phyloP scores from a whole-genome alignment of 1,140 invertebrate genomes.

The Trigoniulus corallinus region DNA sequence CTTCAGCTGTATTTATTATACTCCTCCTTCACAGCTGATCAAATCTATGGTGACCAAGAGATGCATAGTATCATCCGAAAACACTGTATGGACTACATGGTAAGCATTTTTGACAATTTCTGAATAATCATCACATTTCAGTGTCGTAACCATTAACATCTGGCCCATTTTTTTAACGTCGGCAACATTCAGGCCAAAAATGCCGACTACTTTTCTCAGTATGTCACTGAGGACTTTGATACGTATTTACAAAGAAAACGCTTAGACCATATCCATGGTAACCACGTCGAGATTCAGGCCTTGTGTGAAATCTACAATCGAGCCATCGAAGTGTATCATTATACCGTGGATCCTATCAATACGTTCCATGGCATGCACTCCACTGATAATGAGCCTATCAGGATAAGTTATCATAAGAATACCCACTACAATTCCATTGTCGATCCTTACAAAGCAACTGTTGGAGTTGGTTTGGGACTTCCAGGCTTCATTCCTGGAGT shows the following conservation, averaged over 20 bases:
- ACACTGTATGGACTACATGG: constrained; percentile 87
- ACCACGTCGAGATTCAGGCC: constrained; percentile 88
- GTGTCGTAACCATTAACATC: background rate
- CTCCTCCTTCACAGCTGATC: constrained; percentile 52
- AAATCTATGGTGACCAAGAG: constrained; percentile 84
- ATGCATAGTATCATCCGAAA: constrained; percentile 71
- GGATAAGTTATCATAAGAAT: constrained; percentile 75
- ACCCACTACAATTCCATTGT: constrained; percentile 84
- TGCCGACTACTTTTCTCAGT: constrained; percentile 79
- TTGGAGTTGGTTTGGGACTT: constrained; percentile 40
- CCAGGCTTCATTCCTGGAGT: constrained; percentile 63
- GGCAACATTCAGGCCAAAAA: constrained; percentile 57
- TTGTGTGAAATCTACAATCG: constrained; percentile 85
- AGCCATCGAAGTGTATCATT: constrained; percentile 84
- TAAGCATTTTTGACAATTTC: constrained; percentile 30
- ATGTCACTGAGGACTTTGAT: constrained; percentile 81
- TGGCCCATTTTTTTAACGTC: constrained; percentile 1
- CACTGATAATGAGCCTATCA: constrained; percentile 62
- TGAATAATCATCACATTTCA: constrained; percentile 2
- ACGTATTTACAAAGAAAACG: constrained; percentile 68
- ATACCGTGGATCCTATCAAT: constrained; percentile 72
- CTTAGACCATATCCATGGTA: constrained; percentile 65
- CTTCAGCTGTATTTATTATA: background rate
- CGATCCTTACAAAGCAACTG: constrained; percentile 55
- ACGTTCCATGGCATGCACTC: constrained; percentile 63